phyloP scores from a whole-genome alignment of 1,140 invertebrate genomes.

The Olivierus martensii region DNA sequence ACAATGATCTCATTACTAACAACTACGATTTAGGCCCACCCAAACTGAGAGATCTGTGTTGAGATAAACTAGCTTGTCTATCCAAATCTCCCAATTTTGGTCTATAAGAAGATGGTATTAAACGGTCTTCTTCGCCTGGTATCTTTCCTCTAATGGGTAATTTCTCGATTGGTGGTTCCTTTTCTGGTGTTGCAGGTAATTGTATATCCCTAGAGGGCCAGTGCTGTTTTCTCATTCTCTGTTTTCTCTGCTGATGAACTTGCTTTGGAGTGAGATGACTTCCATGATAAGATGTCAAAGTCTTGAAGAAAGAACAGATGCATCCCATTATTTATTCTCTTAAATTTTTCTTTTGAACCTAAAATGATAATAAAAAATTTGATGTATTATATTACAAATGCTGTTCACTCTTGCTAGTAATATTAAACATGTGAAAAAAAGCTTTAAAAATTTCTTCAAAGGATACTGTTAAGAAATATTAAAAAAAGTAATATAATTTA shows the following conservation, averaged over 20 bases:
- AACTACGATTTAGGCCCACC: too few relatives aligned
- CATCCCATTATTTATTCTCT: slow-evolving; percentile 11
- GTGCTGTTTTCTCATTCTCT: slow-evolving; percentile 5
- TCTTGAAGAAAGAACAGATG: slow-evolving; percentile 18
- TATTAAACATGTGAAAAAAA: too few relatives aligned
- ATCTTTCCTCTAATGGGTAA: neutral
- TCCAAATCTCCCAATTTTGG: slow-evolving; percentile 11
- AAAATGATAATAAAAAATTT: too few relatives aligned
- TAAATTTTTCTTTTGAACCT: too few relatives aligned
- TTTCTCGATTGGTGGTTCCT: neutral
- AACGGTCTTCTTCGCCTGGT: slow-evolving; percentile 1
- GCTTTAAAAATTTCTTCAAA: too few relatives aligned
- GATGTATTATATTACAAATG: too few relatives aligned
- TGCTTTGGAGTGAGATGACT: slow-evolving; percentile 15
- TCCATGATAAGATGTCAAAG: slow-evolving; percentile 16
- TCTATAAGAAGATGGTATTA: slow-evolving; percentile 9
- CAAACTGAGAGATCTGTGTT: neutral
- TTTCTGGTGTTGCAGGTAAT: slow-evolving; percentile 5
- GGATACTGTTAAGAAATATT: too few relatives aligned
- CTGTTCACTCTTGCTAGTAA: too few relatives aligned
- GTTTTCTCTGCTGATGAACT: slow-evolving; percentile 11
- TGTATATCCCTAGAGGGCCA: slow-evolving; percentile 6
- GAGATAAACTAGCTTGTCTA: slow-evolving; percentile 11
- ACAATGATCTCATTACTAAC: too few relatives aligned
- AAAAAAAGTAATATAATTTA: too few relatives aligned